Evolutionary conservation across 2,113 vertebrate species (phyloP), one percentile per base, ranked within the genome.

Genomic region (Corythaeola cristata): DNA sequence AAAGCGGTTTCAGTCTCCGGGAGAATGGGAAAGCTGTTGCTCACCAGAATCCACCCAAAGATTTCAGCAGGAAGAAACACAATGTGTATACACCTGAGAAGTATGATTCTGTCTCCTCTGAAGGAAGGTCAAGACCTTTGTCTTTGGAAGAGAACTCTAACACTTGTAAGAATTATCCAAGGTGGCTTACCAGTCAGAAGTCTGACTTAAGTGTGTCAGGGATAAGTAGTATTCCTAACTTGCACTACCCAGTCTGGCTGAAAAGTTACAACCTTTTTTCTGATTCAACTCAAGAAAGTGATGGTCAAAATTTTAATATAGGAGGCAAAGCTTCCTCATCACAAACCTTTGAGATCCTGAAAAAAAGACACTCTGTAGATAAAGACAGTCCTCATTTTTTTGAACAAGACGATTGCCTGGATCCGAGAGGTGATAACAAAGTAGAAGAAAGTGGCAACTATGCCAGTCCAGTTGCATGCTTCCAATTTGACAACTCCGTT

Each of bases 101-200:
- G 56, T 84, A 30, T 1, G 1, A 62, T 77, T 91, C 79, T 56
- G 41, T 56, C 37, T 77, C 90, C 53, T 95, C 95, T 71, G 37
- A 85, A 35, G 76, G 37, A 83, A 92, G 90, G 62, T 27, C 10
- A 3, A 89, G 87, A 39, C 59, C 93, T 22, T 64, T 72, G 5
- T 47, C 68, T 83, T 69, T 90, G 21, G 76, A 93, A 75, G 88
- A 97, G 37, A 66, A 37, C 33, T 69, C 58, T 39, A 59, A 80
- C 24, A 19, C 76, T 15, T 39, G 5, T 58, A 96, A 96, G 67
- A 97, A 98, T 80, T 98, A 98, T 79, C 98, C 98, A 17, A 97
- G 98, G 69, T 98, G 98, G 98, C 96, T 98, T 62, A 98, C 98
- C 39, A 98, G 98, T 88, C 97, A 97, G 80, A 98, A 98, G 86